phyloP scores from a whole-genome alignment of 2,888 invertebrate genomes.

The Hirudinaria manillensis region DNA sequence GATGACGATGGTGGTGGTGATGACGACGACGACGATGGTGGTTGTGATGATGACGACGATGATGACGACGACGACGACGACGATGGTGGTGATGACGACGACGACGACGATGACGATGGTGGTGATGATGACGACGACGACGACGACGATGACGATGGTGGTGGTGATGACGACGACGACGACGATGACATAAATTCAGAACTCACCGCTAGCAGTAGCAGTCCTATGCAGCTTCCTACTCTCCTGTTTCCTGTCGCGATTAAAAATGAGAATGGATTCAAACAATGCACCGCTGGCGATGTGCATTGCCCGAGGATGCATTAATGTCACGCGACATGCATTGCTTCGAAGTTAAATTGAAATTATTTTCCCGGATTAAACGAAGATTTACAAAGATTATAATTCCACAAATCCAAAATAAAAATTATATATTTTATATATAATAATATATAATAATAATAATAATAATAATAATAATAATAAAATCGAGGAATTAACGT shows the following conservation, averaged over 20 bases:
- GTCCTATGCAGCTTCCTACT: conserved; percentile 14
- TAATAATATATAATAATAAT: too few species aligned
- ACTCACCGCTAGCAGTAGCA: conserved; percentile 9
- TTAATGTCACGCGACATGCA: too few species aligned
- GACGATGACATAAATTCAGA: not conserved
- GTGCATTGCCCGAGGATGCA: too few species aligned
- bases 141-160: too few species aligned
- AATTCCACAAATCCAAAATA: too few species aligned
- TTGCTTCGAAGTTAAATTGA: too few species aligned
- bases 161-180: not conserved
- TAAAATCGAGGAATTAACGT: too few species aligned
- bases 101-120: not conserved
- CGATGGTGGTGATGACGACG: not conserved
- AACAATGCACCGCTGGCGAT: too few species aligned
- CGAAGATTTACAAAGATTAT: too few species aligned
- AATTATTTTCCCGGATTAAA: too few species aligned
- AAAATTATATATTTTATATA: too few species aligned
- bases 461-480: too few species aligned
- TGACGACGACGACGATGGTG: not conserved
- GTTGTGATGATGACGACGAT: not conserved
- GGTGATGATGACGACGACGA: not conserved
- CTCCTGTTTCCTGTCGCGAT: conserved; percentile 12
- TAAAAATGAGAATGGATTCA: not conserved
- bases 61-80: not conserved
- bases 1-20: conserved; percentile 16